Conservation (phyloP, 1,140 invertebrate species). For the Cotesia chilonis region DNA sequence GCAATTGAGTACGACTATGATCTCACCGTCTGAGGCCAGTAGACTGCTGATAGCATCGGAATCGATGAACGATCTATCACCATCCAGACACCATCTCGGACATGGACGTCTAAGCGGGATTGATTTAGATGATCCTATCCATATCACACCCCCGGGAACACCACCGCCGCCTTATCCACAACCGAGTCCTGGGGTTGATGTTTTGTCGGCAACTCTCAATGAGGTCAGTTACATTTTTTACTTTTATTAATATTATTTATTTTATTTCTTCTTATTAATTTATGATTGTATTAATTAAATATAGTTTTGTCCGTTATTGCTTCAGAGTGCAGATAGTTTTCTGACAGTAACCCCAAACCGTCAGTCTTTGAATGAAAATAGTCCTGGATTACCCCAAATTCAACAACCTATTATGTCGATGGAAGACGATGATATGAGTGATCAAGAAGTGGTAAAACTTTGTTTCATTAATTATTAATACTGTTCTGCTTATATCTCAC, state of each 20-base stretch:
- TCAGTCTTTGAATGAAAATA: constrained; percentile 49
- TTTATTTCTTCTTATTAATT: too few relatives aligned
- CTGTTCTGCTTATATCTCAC: too few relatives aligned
- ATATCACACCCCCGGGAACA: constrained; percentile 81
- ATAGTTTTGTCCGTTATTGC: neutral
- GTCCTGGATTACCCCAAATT: constrained; percentile 57
- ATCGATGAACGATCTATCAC: constrained; percentile 70
- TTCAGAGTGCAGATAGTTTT: constrained; percentile 52
- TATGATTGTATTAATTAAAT: too few relatives aligned
- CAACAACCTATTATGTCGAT: constrained; percentile 89
- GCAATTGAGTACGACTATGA: constrained; percentile 65
- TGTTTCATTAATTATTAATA: neutral
- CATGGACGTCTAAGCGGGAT: constrained; percentile 50
- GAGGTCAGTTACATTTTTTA: constrained; percentile 49
- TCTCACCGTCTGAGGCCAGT: constrained; percentile 64
- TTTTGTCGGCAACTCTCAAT: constrained; percentile 54
- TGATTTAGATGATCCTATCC: constrained; percentile 47
- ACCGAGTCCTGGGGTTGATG: constrained; percentile 55
- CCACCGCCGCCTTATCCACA: constrained; percentile 84
- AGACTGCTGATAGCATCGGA: constrained; percentile 69
- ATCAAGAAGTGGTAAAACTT: constrained; percentile 77
- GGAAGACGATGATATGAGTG: constrained; percentile 93
- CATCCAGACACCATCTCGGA: constrained; percentile 59
- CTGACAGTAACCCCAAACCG: constrained; percentile 49
- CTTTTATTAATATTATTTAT: too few relatives aligned